Conservation (phyloP, 2,113 vertebrate genomes). For the Channa maculata region DNA sequence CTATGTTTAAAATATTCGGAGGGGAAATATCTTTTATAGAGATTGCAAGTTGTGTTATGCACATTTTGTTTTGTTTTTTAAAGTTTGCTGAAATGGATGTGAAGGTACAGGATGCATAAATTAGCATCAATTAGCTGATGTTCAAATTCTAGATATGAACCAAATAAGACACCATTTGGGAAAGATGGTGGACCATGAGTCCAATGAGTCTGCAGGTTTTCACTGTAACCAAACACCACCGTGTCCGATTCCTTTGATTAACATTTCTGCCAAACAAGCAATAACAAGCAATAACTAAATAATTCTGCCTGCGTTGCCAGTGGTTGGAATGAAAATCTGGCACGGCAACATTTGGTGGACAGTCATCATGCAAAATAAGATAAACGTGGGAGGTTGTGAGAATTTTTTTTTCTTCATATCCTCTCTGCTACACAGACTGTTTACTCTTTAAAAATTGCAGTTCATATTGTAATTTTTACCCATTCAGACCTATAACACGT, state of each 20-base stretch:
- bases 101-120: neutral
- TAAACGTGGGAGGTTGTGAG: constrained; percentile 21
- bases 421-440: neutral
- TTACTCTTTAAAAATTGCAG: neutral
- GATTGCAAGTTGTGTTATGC: constrained; percentile 21
- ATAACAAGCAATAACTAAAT: constrained; percentile 8
- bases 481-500: neutral
- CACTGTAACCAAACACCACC: constrained; percentile 23
- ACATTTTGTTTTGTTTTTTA: constrained; percentile 30
- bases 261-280: constrained; percentile 20
- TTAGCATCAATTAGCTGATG: too few relatives aligned
- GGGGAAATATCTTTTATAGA: neutral
- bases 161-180: neutral
- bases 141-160: constrained; percentile 24
- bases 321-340: constrained; percentile 15
- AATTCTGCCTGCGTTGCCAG: constrained; percentile 14
- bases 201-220: constrained; percentile 41
- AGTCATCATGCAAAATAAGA: neutral
- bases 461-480: neutral
- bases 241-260: constrained; percentile 38
- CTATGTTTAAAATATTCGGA: neutral
- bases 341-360: neutral
- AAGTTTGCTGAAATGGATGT: neutral
- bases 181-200: neutral
- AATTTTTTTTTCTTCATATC: neutral